Conservation (phyloP, 2,797 vertebrate species). For the Sylvilagus floridanus region DNA sequence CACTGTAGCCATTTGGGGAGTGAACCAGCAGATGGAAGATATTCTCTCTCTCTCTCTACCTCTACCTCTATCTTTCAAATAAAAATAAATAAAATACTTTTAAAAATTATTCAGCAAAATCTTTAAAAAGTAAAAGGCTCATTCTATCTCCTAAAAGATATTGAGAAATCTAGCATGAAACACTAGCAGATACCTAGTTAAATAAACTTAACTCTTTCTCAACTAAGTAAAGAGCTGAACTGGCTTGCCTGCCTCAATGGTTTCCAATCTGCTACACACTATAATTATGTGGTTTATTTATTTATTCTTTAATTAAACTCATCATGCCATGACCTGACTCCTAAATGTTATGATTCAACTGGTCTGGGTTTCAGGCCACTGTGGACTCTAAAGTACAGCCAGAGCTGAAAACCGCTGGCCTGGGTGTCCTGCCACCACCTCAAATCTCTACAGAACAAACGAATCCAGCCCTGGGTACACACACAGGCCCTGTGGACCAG, state of each 20-base stretch:
- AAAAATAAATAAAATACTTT: too few relatives aligned
- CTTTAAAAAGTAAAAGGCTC: not conserved
- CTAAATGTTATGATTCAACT: not conserved
- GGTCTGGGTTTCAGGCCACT: not conserved
- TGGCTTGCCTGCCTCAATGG: not conserved
- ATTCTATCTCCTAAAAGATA: not conserved
- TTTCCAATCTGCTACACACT: not conserved
- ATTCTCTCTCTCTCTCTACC: too few relatives aligned
- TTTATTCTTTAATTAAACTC: not conserved
- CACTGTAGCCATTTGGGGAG: too few relatives aligned
- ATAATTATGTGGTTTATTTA: not conserved
- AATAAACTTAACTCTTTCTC: constrained; percentile 35
- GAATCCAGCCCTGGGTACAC: not conserved
- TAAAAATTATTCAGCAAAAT: constrained; percentile 27
- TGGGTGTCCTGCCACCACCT: not conserved
- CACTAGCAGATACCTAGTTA: constrained; percentile 39
- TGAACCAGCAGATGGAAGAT: too few relatives aligned
- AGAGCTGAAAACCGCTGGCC: not conserved
- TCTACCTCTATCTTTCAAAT: too few relatives aligned
- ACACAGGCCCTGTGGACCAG: not conserved
- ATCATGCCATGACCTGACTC: not conserved
- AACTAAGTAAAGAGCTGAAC: constrained; percentile 57
- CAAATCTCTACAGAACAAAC: constrained; percentile 25
- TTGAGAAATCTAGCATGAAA: constrained; percentile 26
- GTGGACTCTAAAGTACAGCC: not conserved